phyloP scores from a whole-genome alignment of 1,140 invertebrate species.

The Acromyrmex echinatior region DNA sequence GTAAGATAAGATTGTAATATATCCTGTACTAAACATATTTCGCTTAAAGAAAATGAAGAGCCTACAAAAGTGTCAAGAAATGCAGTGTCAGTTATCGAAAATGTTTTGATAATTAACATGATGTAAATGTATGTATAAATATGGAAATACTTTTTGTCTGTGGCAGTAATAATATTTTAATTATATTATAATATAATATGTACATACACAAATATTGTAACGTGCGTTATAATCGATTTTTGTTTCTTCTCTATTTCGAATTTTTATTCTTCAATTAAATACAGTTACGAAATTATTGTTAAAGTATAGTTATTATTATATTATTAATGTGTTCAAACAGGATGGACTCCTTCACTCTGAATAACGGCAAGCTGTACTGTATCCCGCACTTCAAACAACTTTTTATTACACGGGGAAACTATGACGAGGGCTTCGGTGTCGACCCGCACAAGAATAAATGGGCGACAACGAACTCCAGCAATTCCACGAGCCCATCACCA shows the following conservation, averaged over 20 bases:
- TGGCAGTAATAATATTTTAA: background rate
- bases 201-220: background rate
- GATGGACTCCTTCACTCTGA: constrained; percentile 92
- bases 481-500: constrained; percentile 76
- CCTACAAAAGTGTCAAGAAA: background rate
- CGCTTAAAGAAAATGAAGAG: background rate
- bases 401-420: constrained; percentile 94
- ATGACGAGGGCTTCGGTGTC: constrained; percentile 92
- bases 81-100: background rate
- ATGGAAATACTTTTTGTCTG: background rate
- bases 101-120: background rate
- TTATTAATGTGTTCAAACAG: constrained; percentile 84
- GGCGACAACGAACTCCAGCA: constrained; percentile 77
- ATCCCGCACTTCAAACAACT: constrained; percentile 94
- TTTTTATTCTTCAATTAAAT: constrained; percentile 13
- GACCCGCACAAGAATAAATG: constrained; percentile 90
- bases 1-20: background rate
- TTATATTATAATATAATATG: background rate
- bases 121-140: background rate
- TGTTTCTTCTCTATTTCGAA: background rate
- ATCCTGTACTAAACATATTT: background rate
- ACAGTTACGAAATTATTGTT: background rate
- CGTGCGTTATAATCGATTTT: background rate
- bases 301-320: background rate
- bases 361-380: constrained; percentile 92